phyloP scores from a whole-genome alignment of 1,140 invertebrate species.

The Ectropis grisescens region DNA sequence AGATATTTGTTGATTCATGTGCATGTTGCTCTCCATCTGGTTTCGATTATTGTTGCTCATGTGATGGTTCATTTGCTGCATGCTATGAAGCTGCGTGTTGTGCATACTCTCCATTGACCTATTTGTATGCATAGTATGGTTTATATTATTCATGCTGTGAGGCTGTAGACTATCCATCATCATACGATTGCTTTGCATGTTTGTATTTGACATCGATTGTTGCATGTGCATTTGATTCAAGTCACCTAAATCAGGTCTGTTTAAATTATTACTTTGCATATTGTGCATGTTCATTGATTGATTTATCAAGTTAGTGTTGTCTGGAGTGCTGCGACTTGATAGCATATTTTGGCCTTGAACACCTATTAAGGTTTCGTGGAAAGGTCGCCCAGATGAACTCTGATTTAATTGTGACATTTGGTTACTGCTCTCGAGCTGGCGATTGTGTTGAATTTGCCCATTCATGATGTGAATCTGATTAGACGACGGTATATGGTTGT shows the following conservation, averaged over 20 bases:
- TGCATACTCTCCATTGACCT: conserved; percentile 54
- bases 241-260: conserved; percentile 42
- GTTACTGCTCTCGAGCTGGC: conserved; percentile 35
- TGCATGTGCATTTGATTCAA: conserved; percentile 59
- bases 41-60: conserved; percentile 34
- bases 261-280: conserved; percentile 39
- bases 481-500: conserved; percentile 27
- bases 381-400: conserved; percentile 34
- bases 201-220: conserved; percentile 47
- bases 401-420: conserved; percentile 51
- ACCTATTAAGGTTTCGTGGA: conserved; percentile 48
- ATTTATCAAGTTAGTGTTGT: conserved; percentile 41
- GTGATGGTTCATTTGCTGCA: conserved; percentile 58
- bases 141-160: conserved; percentile 44
- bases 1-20: conserved; percentile 50
- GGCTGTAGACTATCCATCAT: conserved; percentile 56
- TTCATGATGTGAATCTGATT: conserved; percentile 64
- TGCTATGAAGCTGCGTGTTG: conserved; percentile 49
- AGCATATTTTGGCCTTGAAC: conserved; percentile 43
- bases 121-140: conserved; percentile 50
- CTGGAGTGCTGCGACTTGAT: conserved; percentile 43
- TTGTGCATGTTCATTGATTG: conserved; percentile 54
- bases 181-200: conserved; percentile 60
- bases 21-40: conserved; percentile 53
- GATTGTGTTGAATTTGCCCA: conserved; percentile 57